phyloP scores from a whole-genome alignment of 2,113 vertebrate genomes.

The Oreochromis spilurus region DNA sequence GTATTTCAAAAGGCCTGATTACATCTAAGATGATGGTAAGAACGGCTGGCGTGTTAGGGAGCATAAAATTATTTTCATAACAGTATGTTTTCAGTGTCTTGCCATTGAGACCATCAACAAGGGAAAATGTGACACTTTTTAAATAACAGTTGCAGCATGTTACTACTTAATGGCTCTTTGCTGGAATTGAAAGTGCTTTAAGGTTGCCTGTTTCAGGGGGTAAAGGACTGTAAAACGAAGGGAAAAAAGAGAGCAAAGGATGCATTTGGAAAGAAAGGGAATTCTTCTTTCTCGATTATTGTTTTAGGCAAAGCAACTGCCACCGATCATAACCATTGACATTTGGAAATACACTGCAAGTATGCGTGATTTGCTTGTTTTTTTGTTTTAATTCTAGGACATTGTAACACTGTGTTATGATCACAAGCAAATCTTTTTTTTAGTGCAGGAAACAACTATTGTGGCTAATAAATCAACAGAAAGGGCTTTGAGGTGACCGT shows the following conservation, averaged over 20 bases:
- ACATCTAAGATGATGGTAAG: conserved; percentile 29
- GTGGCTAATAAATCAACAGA: not conserved
- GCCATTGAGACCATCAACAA: not conserved
- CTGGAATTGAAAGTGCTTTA: not conserved
- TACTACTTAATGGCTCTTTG: not conserved
- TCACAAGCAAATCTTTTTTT: not conserved
- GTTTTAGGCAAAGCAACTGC: not conserved
- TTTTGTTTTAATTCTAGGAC: not conserved
- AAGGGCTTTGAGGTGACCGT: not conserved
- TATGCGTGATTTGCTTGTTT: not conserved
- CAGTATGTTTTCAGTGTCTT: not conserved
- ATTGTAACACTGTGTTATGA: not conserved
- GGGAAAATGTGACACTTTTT: not conserved
- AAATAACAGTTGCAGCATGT: not conserved
- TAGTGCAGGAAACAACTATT: not conserved
- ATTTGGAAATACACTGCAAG: not conserved
- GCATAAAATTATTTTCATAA: conserved; percentile 37
- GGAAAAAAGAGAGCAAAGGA: not conserved
- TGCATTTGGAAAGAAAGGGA: not conserved
- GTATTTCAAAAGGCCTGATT: conserved; percentile 23
- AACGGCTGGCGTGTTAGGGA: not conserved
- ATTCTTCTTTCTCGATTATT: not conserved
- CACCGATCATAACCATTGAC: not conserved
- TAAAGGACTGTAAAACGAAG: not conserved
- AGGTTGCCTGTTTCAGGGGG: not conserved